These are phyloP conservation scores for Pseudomyrmex flavicornis DNA, from an alignment of 1,140 invertebrate species.

Conservation along the genomic window DNA sequence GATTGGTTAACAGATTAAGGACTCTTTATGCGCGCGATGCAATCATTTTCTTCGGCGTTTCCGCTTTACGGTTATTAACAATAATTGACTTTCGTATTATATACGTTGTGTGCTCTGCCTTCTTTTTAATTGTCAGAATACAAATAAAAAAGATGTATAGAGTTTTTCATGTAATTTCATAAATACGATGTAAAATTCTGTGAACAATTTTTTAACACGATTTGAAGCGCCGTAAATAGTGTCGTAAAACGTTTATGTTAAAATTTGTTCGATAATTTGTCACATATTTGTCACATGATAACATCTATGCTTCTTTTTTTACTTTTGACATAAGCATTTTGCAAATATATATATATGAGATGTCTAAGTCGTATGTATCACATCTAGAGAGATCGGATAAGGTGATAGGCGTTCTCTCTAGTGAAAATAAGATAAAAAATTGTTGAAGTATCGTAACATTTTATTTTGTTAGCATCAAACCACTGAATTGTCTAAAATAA, in stretches of 20 bases:
- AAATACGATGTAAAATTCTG: not conserved
- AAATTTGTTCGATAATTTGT: not conserved
- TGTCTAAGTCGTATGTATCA: not conserved
- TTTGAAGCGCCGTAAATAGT: not conserved
- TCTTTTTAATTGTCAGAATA: not conserved
- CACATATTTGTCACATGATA: not conserved
- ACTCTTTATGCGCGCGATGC: not conserved
- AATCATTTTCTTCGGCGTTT: conserved; percentile 16
- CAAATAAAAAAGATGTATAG: not conserved
- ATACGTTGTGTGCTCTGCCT: too few relatives aligned
- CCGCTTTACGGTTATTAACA: not conserved
- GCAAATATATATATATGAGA: not conserved
- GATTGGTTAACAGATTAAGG: not conserved
- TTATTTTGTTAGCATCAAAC: not conserved
- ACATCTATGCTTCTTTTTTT: not conserved
- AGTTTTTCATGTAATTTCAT: not conserved
- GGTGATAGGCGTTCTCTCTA: not conserved
- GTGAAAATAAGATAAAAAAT: not conserved
- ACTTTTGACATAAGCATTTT: not conserved
- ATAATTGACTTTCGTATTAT: not conserved
- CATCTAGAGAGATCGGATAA: not conserved
- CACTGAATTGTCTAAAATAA: not conserved
- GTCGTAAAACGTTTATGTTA: not conserved
- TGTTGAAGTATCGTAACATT: not conserved
- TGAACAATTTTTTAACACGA: not conserved